phyloP scores from a whole-genome alignment of 2,797 vertebrate species.

The Hippopotamyrus pictus region DNA sequence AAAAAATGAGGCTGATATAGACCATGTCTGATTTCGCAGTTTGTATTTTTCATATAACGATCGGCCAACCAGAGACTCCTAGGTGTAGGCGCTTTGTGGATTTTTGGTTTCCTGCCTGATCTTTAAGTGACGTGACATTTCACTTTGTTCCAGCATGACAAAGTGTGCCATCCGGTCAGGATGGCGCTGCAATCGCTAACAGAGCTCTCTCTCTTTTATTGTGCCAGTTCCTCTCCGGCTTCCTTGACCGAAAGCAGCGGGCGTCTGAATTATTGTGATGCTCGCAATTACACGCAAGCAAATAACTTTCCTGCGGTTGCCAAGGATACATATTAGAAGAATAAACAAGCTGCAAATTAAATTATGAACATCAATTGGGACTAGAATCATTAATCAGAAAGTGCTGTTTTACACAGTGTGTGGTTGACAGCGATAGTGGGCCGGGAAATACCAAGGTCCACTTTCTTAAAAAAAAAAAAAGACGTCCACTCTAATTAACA shows the following conservation, averaged over 20 bases:
- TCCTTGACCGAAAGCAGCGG: not conserved
- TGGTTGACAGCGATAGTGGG: not conserved
- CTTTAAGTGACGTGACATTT: not conserved
- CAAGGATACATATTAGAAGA: slow-evolving; percentile 7
- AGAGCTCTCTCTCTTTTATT: not conserved
- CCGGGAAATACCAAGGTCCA: not conserved
- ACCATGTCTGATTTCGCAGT: not conserved
- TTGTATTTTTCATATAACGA: not conserved
- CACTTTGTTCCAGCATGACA: not conserved
- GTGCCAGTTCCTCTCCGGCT: not conserved
- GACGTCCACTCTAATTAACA: not conserved
- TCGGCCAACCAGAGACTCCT: not conserved
- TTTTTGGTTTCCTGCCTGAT: not conserved
- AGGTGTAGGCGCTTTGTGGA: not conserved
- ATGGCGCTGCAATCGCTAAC: not conserved
- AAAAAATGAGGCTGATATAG: not conserved
- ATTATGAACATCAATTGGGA: slow-evolving; percentile 7
- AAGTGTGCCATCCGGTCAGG: not conserved
- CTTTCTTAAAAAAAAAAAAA: not conserved
- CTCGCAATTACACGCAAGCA: not conserved
- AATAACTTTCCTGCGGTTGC: slow-evolving; percentile 8
- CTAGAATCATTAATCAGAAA: slow-evolving; percentile 4
- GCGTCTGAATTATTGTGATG: not conserved
- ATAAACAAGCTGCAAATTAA: slow-evolving; percentile 13
- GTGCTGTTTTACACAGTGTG: not conserved